Percentiles rank a stretch among this genome's conserved stretches.
Conservation (phyloP, 2,888 invertebrate species). For the Temnothorax unifasciatus region DNA sequence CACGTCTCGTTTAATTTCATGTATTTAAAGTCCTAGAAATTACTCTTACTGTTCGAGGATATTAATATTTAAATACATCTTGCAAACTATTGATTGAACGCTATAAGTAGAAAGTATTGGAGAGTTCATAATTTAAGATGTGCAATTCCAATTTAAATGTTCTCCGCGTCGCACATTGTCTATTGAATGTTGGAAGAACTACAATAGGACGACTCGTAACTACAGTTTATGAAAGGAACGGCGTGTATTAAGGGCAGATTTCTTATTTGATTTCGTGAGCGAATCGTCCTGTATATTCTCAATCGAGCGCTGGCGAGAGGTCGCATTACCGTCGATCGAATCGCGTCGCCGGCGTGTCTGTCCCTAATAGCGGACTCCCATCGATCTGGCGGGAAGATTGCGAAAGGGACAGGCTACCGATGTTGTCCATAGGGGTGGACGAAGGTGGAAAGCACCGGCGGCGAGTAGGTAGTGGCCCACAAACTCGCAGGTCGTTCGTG, state of each 20-base stretch:
- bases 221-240: background rate
- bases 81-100: background rate
- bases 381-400: conserved; percentile 52
- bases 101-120: background rate
- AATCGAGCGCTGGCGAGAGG: conserved; percentile 30
- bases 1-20: background rate
- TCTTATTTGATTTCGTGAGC: conserved; percentile 8
- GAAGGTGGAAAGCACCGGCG: conserved; percentile 29
- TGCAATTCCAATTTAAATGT: background rate
- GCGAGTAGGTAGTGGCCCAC: background rate
- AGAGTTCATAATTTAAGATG: background rate
- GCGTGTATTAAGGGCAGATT: background rate
- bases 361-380: conserved; percentile 47
- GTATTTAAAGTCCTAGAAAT: background rate
- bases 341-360: conserved; percentile 52
- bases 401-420: conserved; percentile 45
- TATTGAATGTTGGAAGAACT: background rate
- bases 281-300: conserved; percentile 17
- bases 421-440: conserved; percentile 29
- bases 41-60: background rate
- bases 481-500: background rate
- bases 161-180: background rate
- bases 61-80: background rate
- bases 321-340: conserved; percentile 49
- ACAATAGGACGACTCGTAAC: background rate